Base-by-base conservation (phyloP, 2,113 vertebrate species). In the Oryzias woworae region DNA sequence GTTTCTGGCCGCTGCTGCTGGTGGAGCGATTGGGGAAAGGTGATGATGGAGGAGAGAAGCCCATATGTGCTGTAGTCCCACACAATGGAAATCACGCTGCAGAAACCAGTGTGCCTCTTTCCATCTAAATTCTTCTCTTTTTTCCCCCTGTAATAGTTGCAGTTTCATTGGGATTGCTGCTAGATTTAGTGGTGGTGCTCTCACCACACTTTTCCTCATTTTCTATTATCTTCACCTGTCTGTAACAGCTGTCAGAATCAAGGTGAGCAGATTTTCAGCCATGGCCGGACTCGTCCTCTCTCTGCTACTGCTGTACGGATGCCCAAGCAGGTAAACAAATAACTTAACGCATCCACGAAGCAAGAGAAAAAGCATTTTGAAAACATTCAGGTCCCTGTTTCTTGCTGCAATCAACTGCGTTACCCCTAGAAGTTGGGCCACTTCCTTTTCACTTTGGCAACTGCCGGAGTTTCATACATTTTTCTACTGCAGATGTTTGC, bases 281-380 rank as follows among this genome's bases (percentile, higher is more conserved):
- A 75, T 78, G 81, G 62, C 65, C 1, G 31, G 51, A 50, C 59
- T 84, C 3, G 1, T 78, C 18, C 17, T 85, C 4, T 64, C 49
- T 47, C 31, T 84, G 17, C 75, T 90, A 71, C 57, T 86, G 17
- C 62, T 87, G 62, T 66, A 55, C n/a, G 78, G 79, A 66, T 77
- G 78, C 78, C 75, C 76, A 56, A 73, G 71, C 0, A 77, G 86
- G 89, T 89, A 75, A 81, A 70, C 8, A 8, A 15, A 55, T 1
- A 36, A 13, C 10, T n/a, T 4, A 12, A 36, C 4, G 28, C 5
- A n/a, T 16, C 45, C 0, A 5, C 17, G 14, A 6, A 12, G 16
- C 52, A 53, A 24, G n/a, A 54, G 26, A 36, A 41, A 36, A n/a
- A 41, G n/a, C 31, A 8, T 36, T 36, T 36, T 10, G 8, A 3